Conservation (phyloP, 2,797 vertebrate genomes). For the Dendrocincla tyrannina region DNA sequence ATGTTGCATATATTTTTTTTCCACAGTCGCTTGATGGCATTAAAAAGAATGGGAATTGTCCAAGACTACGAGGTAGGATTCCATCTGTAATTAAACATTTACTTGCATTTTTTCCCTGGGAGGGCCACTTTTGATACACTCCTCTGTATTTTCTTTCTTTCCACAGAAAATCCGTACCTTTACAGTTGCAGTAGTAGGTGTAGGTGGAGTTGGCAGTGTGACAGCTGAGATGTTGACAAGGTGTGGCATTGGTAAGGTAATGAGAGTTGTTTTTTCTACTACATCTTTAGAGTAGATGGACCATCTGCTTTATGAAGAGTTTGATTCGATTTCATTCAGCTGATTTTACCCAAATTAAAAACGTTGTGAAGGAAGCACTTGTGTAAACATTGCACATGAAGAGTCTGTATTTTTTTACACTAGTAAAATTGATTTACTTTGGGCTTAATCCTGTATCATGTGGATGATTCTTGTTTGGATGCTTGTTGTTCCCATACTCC, state of each 20-base stretch:
- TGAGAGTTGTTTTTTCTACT: conserved; percentile 58
- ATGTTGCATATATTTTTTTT: background rate
- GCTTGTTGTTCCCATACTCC: background rate
- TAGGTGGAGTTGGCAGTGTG: conserved; percentile 96
- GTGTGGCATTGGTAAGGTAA: conserved; percentile 99
- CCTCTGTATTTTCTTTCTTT: background rate
- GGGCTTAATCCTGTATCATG: background rate
- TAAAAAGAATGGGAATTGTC: conserved; percentile 98
- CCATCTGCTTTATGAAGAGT: background rate
- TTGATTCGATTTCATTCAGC: background rate
- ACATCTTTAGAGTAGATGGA: background rate
- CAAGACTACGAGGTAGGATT: conserved; percentile 92
- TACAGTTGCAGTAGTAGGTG: conserved; percentile 91
- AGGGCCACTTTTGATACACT: background rate
- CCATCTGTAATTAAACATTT: background rate
- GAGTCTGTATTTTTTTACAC: background rate
- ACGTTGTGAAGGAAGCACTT: background rate
- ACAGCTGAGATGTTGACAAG: conserved; percentile 98
- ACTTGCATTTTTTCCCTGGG: background rate
- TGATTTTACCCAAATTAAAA: background rate
- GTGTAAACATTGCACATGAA: background rate
- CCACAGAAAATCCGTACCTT: conserved; percentile 92
- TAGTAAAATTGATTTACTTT: background rate
- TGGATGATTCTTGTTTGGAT: background rate
- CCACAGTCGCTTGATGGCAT: conserved; percentile 92